phyloP scores from a whole-genome alignment of 2,888 invertebrate genomes.

The Therioaphis trifolii region DNA sequence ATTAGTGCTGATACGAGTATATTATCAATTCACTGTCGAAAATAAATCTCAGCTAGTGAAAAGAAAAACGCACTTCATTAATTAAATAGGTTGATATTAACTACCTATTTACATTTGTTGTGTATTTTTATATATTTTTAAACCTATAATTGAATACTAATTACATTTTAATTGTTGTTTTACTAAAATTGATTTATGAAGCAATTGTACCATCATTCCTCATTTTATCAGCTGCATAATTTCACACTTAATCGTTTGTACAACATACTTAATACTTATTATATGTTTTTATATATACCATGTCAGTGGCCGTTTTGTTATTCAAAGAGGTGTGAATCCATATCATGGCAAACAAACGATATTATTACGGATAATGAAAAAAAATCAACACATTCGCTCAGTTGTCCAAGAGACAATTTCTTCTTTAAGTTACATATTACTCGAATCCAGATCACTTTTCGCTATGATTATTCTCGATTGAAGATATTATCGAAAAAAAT shows the following conservation, averaged over 20 bases:
- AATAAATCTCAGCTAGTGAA: background rate
- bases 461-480: background rate
- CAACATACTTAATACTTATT: slow-evolving; percentile 9
- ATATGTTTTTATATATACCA: slow-evolving; percentile 10
- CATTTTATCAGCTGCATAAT: background rate
- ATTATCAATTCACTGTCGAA: background rate
- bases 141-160: no score
- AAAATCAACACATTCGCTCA: slow-evolving; percentile 40
- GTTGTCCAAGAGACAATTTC: slow-evolving; percentile 7
- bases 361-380: slow-evolving; percentile 13
- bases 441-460: background rate
- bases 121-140: no score
- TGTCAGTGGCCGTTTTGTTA: slow-evolving; percentile 28
- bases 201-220: background rate
- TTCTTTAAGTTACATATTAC: background rate
- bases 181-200: background rate
- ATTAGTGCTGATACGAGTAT: background rate
- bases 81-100: background rate
- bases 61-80: background rate
- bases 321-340: slow-evolving; percentile 42
- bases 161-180: background rate
- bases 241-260: background rate
- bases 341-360: slow-evolving; percentile 3
- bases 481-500: no score
- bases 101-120: background rate